phyloP scores from a whole-genome alignment of 2,113 vertebrate genomes.

The Ailuropoda melanoleuca region DNA sequence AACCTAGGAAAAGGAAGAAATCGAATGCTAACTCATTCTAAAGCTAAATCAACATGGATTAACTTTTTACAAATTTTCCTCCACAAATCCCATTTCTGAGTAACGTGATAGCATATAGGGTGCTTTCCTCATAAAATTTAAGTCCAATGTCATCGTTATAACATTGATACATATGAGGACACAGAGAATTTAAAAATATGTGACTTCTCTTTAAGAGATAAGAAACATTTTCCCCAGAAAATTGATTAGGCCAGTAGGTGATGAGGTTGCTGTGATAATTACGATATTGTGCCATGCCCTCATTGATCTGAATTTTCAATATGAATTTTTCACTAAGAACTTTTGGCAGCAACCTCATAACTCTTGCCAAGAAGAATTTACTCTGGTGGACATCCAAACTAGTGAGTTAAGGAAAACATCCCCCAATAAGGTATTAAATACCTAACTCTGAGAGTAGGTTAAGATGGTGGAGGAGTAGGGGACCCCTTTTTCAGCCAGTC shows the following conservation, averaged over 20 bases:
- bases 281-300: conserved; percentile 3
- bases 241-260: conserved; percentile 40
- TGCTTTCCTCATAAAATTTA: neutral
- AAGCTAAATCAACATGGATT: neutral
- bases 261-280: conserved; percentile 54
- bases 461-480: no score
- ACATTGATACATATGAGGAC: neutral
- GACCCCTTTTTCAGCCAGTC: no score
- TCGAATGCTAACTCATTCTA: neutral
- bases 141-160: neutral
- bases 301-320: conserved; percentile 63
- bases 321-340: conserved; percentile 71
- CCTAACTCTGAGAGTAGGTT: neutral
- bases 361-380: conserved; percentile 71
- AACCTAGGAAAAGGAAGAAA: neutral
- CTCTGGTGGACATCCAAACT: conserved; percentile 56
- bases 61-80: neutral
- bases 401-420: conserved; percentile 52
- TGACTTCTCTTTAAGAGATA: conserved; percentile 19
- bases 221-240: conserved; percentile 38
- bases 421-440: conserved; percentile 66
- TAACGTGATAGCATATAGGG: neutral
- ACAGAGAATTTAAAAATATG: neutral
- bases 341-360: conserved; percentile 72
- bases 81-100: neutral